Conservation (phyloP, 2,888 invertebrate species). For the Latrodectus hesperus region DNA sequence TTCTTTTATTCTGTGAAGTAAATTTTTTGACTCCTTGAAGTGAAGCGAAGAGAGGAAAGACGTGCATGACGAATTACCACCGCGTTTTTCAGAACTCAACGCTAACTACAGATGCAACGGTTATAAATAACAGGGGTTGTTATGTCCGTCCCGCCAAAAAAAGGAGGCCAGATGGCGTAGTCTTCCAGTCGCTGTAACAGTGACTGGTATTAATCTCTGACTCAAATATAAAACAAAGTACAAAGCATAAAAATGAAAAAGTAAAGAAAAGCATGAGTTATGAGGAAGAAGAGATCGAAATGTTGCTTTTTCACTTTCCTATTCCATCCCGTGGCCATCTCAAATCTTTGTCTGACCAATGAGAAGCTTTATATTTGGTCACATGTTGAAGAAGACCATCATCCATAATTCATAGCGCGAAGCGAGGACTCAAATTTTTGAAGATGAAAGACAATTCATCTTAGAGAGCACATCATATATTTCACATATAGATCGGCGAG, state of each 20-base stretch:
- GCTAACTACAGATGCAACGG: slow-evolving; percentile 54
- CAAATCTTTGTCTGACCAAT: slow-evolving; percentile 42
- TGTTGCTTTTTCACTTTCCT: slow-evolving; percentile 46
- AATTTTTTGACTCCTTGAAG: too few relatives aligned
- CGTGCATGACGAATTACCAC: slow-evolving; percentile 47
- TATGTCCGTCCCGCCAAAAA: neutral
- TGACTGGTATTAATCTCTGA: neutral
- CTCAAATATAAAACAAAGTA: neutral
- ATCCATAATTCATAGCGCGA: slow-evolving; percentile 64
- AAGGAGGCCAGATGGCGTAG: too few relatives aligned
- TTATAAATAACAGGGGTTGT: slow-evolving; percentile 45
- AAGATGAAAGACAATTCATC: slow-evolving; percentile 62
- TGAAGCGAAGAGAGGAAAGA: too few relatives aligned
- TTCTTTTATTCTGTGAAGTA: neutral
- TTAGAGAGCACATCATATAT: slow-evolving; percentile 23
- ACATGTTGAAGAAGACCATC: slow-evolving; percentile 59
- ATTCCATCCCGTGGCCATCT: slow-evolving; percentile 22
- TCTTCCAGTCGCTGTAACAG: neutral
- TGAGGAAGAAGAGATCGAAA: slow-evolving; percentile 26
- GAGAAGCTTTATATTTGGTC: slow-evolving; percentile 44
- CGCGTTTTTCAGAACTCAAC: slow-evolving; percentile 49
- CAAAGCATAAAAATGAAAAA: neutral
- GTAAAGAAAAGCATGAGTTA: slow-evolving; percentile 42
- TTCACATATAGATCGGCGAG: neutral
- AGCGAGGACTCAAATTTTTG: slow-evolving; percentile 52